Evolutionary conservation across 92 coral and sea anemone species (phyloP).

Genomic region (Palythoa heliodiscus): DNA sequence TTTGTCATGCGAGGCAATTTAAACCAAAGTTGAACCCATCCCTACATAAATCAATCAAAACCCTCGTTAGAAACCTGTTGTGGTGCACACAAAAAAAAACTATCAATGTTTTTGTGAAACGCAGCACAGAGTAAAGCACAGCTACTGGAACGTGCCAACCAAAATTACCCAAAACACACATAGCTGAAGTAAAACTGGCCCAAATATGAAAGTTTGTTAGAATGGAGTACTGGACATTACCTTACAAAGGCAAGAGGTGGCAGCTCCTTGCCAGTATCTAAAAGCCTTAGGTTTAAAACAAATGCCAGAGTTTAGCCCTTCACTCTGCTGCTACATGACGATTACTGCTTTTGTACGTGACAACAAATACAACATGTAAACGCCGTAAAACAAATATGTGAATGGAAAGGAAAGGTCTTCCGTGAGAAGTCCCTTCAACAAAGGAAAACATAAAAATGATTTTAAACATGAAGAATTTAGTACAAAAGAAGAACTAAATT

Average conservation of each 20-base stretch:
- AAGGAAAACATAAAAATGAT: too few species aligned
- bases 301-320: constrained; percentile 1
- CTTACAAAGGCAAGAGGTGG: constrained; percentile 40
- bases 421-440: too few species aligned
- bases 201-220: constrained; percentile 32
- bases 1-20: background rate
- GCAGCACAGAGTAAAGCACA: background rate
- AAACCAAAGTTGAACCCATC: background rate
- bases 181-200: constrained; percentile 49
- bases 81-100: too few species aligned
- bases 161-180: background rate
- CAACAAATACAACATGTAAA: too few species aligned
- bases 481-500: background rate
- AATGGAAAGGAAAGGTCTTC: background rate
- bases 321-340: background rate
- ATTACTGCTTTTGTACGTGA: background rate
- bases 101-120: too few species aligned
- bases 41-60: too few species aligned
- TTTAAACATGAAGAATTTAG: background rate
- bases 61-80: too few species aligned
- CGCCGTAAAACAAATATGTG: background rate
- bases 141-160: background rate
- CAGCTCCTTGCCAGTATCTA: constrained; percentile 47
- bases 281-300: constrained; percentile 38
- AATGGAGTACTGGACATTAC: constrained; percentile 6